Evolutionary conservation across 2,888 invertebrate genomes (phyloP), one percentile per base, ranked within the genome.

Genomic region (Acanthacorydalis orientalis): DNA sequence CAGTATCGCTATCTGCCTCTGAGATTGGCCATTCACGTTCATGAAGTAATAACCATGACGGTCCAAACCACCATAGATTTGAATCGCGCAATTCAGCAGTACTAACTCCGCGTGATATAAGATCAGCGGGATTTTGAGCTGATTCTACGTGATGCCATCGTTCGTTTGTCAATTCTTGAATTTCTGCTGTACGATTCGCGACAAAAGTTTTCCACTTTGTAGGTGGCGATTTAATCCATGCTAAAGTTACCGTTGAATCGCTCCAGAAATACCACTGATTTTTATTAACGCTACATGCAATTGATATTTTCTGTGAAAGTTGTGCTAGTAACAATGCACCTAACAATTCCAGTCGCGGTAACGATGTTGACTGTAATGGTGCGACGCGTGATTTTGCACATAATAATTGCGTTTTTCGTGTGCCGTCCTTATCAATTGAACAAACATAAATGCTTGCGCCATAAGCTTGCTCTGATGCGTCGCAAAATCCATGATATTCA

Each of bases 381-480:
- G 46, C 39, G 15, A 46, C 46, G 11, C 37, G 4, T 11, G 46
- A 35, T 46, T 46, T 46, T 38, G 39, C 7, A 39, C 46, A 39
- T 38, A 46, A 12, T 7, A 46, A 16, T 2, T 2, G 10, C 2
- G 23, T 8, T 12, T 33, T 14, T 14, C 9, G n/a, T 3, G 32
- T 23, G 4, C 32, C 32, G 4, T 9, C 10, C 7, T 6, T 7
- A 12, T 33, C 15, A 15, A 39, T 16, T 8, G 31, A 9, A 23
- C 46, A 39, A 9, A 39, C 31, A 31, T 35, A 46, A 4, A 46
- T 15, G 14, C 38, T 16, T 11, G 46, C 46, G 14, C 46, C 46
- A 39, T 46, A 46, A n/a, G 46, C 46, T 8, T 3, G 10, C 2
- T 46, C 38, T 10, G 35, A 7, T 8, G 44, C 44, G 35, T 44